Conservation (phyloP, 2,888 invertebrate genomes). For the Clusia tigrina region DNA sequence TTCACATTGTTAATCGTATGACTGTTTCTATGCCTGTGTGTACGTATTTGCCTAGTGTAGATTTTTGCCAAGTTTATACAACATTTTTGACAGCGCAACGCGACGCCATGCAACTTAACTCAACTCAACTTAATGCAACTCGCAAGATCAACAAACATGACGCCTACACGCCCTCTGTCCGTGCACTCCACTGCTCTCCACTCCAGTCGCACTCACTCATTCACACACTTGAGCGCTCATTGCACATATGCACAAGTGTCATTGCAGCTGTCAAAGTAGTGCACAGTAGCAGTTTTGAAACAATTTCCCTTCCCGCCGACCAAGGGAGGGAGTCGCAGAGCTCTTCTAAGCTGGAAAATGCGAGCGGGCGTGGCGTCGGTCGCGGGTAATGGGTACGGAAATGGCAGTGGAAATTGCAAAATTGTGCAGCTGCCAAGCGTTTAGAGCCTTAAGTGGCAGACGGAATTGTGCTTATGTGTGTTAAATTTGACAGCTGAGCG, state of each 20-base stretch:
- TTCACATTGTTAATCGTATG: no score
- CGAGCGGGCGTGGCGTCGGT: no score
- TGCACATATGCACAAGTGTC: neutral
- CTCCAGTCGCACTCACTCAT: neutral
- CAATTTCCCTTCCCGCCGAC: neutral
- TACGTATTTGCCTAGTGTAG: no score
- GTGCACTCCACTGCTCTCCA: no score
- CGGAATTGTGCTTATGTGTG: slow-evolving; percentile 12
- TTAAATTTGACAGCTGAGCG: slow-evolving; percentile 31
- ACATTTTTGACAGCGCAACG: no score
- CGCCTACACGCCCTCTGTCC: no score
- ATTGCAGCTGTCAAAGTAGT: slow-evolving; percentile 5
- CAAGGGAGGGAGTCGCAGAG: neutral
- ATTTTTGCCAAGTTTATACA: no score
- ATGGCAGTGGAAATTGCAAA: neutral
- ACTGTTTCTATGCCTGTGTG: no score
- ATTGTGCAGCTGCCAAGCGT: neutral
- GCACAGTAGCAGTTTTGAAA: slow-evolving; percentile 4
- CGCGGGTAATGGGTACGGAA: no score
- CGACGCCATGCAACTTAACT: no score
- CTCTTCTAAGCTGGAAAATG: neutral
- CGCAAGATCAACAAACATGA: no score
- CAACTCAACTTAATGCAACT: no score
- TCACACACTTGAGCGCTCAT: neutral
- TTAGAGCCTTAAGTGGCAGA: neutral